Evolutionary conservation across 2,888 invertebrate genomes (phyloP), one percentile per base, ranked within the genome.

Genomic region (Plebejus anna): DNA sequence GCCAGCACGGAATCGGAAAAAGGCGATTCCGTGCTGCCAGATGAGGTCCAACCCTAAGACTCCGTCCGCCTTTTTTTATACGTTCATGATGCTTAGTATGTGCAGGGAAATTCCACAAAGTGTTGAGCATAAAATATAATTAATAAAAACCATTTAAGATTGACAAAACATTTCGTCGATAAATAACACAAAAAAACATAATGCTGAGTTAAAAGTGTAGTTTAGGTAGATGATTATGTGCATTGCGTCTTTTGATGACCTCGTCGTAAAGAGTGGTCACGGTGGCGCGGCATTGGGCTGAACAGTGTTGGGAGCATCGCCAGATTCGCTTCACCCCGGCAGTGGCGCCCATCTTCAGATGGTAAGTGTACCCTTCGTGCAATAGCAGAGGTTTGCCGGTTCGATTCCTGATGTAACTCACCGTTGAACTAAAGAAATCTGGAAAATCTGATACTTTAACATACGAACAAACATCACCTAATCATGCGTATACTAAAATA

Each of bases 181-280:
- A 1, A 59, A 22, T 22, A 59, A 59, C 32, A 32, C 11, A 11
- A 11, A 32, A 66, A 71, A 70, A 13, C 7, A 36, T 36, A 70
- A 70, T 51, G 4, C 28, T 51, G 57, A 57, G 61, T 75, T 7
- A 75, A 77, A 76, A 55, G 28, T 47, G 71, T 36, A 75, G 36
- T 42, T 76, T 76, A 1, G 81, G 81, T 16, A 59, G 70, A 75
- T 85, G 83, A 71, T 82, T 83, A 73, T 85, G 85, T 28, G 75
- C 75, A 71, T 84, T 80, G 32, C 66, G 75, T 6, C 79, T 73
- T 77, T 76, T 81, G 3, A 83, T 66, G 0, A 85, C 75, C 4
- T 78, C 78, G 11, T 81, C 79, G 5, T 79, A 79, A 1, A 82
- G 22, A 0, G 84, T 83, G 22, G 79, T 80, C 36, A 82, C 36